Conservation (phyloP, 35 echinoderm and acorn worm species). For the Apostichopus japonicus region DNA sequence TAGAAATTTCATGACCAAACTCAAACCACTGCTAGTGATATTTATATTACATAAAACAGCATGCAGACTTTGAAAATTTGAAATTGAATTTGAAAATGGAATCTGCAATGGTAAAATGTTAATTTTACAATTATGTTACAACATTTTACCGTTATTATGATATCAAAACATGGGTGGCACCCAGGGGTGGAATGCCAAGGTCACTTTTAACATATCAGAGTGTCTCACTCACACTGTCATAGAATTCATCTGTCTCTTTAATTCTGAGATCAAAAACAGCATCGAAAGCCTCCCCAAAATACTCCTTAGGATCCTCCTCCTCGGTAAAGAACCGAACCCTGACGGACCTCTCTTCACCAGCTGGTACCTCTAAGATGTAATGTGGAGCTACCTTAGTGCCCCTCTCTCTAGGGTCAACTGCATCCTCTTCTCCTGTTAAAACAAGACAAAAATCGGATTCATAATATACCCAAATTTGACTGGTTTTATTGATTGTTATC, state of each 20-base stretch:
- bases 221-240: constrained; percentile 68
- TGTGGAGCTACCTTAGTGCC: constrained; percentile 93
- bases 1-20: too few species aligned
- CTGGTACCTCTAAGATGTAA: constrained; percentile 87
- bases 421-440: constrained; percentile 78
- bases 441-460: not conserved
- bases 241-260: constrained; percentile 90
- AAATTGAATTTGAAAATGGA: too few species aligned
- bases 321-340: constrained; percentile 70
- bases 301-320: constrained; percentile 72
- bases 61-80: too few species aligned
- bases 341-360: constrained; percentile 69
- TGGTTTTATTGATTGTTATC: too few species aligned
- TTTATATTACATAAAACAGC: too few species aligned
- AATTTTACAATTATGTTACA: too few species aligned
- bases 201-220: not conserved
- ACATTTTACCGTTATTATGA: not conserved
- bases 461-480: not conserved
- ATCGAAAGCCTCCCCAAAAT: constrained; percentile 95
- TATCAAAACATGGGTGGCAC: not conserved
- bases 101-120: too few species aligned
- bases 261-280: constrained; percentile 74
- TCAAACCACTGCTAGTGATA: too few species aligned
- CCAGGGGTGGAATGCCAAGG: not conserved
- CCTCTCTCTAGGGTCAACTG: constrained; percentile 71